phyloP scores from a whole-genome alignment of 2,888 invertebrate species.

The Hemicrepidius hirtus region DNA sequence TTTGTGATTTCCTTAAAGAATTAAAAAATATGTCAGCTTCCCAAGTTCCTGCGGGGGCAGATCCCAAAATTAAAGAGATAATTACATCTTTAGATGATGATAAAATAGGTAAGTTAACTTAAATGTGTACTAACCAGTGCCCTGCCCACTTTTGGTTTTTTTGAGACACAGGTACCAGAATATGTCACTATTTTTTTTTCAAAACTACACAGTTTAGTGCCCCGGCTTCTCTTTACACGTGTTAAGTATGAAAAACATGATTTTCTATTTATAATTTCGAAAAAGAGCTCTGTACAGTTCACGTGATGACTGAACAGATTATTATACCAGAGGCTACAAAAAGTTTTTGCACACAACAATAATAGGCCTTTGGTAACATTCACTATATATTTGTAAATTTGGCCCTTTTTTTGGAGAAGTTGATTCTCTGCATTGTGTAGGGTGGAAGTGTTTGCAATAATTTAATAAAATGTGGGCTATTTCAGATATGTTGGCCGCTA shows the following conservation, averaged over 20 bases:
- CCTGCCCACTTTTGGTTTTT: slow-evolving; percentile 47
- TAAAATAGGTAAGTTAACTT: slow-evolving; percentile 83
- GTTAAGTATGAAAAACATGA: slow-evolving; percentile 21
- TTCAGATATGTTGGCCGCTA: slow-evolving; percentile 95
- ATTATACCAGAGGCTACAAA: slow-evolving; percentile 45
- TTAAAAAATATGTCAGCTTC: slow-evolving; percentile 57
- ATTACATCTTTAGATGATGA: slow-evolving; percentile 87
- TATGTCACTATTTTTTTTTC: background rate
- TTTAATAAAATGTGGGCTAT: slow-evolving; percentile 59
- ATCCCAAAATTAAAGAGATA: slow-evolving; percentile 80
- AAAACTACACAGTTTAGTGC: background rate
- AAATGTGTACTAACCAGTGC: slow-evolving; percentile 51
- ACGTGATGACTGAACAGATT: slow-evolving; percentile 51
- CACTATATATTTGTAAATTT: background rate
- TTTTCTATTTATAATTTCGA: slow-evolving; percentile 44
- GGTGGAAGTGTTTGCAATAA: background rate
- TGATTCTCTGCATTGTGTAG: background rate
- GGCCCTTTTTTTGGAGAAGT: background rate
- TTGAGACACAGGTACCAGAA: background rate
- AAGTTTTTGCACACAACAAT: slow-evolving; percentile 16
- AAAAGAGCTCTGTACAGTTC: slow-evolving; percentile 41
- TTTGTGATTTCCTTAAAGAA: slow-evolving; percentile 20
- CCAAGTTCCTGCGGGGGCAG: slow-evolving; percentile 61
- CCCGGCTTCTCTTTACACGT: slow-evolving; percentile 3
- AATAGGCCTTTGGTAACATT: slow-evolving; percentile 1